These are phyloP conservation scores for Pemphredon lugubris DNA, from an alignment of 2,888 invertebrate genomes.

Conservation along the genomic window DNA sequence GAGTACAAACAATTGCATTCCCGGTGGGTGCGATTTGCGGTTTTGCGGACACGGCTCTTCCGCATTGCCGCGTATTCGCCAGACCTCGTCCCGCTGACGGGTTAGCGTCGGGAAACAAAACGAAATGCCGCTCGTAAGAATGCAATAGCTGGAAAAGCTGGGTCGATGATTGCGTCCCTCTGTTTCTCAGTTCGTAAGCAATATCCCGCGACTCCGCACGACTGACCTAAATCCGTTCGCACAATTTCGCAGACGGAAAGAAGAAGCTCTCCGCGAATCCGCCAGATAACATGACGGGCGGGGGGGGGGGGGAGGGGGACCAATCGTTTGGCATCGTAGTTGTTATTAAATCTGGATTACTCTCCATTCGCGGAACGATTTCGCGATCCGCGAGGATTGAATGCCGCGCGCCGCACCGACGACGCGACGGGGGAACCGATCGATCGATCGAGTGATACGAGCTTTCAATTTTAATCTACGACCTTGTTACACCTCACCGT, in stretches of 20 bases:
- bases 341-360: constrained; percentile 12
- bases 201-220: constrained; percentile 38
- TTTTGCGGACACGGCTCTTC: too few relatives aligned
- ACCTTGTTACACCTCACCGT: background rate
- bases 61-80: too few relatives aligned
- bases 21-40: too few relatives aligned
- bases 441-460: background rate
- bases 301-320: constrained; percentile 8
- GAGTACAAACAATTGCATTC: too few relatives aligned
- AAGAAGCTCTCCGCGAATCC: background rate
- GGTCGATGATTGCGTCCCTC: constrained; percentile 51
- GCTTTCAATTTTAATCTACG: background rate
- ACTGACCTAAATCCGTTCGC: constrained; percentile 53
- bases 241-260: background rate
- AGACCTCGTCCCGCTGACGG: too few relatives aligned
- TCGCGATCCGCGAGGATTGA: too few relatives aligned
- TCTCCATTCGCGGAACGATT: too few relatives aligned
- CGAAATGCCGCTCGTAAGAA: constrained; percentile 35
- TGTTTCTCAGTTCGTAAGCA: constrained; percentile 42
- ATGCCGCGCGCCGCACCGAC: too few relatives aligned
- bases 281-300: too few relatives aligned
- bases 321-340: constrained; percentile 8
- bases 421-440: too few relatives aligned
- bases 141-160: constrained; percentile 53
- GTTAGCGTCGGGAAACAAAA: constrained; percentile 21